A percentile compares a stretch with the other conserved stretches of the same genome.
phyloP scores from a whole-genome alignment of 2,888 invertebrate genomes.

The Drosophila formosana region DNA sequence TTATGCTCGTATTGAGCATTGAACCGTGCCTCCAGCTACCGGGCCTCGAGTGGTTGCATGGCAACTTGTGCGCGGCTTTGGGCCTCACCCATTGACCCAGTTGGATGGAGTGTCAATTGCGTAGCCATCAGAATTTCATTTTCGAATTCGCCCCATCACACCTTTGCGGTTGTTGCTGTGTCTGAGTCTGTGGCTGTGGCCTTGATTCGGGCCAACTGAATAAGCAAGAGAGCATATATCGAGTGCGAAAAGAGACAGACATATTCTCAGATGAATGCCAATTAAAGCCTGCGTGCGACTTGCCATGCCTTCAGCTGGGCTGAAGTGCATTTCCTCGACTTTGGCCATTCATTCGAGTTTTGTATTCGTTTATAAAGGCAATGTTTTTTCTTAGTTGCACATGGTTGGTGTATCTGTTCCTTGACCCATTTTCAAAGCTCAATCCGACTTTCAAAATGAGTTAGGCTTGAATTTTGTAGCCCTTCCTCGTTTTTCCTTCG shows the following conservation, averaged over 20 bases:
- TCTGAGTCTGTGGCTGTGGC: slow-evolving; percentile 17
- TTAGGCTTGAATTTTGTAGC: slow-evolving; percentile 36
- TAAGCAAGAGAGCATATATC: no score
- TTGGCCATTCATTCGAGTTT: slow-evolving; percentile 36
- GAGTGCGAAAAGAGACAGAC: slow-evolving; percentile 5
- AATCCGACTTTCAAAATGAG: slow-evolving; percentile 31
- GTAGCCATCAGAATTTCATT: slow-evolving; percentile 64
- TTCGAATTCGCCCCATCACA: slow-evolving; percentile 35
- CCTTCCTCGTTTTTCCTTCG: slow-evolving; percentile 28
- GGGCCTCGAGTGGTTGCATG: slow-evolving; percentile 29
- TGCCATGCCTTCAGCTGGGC: slow-evolving; percentile 40
- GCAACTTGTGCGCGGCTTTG: slow-evolving; percentile 33
- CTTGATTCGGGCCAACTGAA: slow-evolving; percentile 31
- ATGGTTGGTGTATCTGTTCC: slow-evolving; percentile 11
- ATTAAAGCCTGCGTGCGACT: slow-evolving; percentile 49
- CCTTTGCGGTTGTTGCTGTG: slow-evolving; percentile 16
- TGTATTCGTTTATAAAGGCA: slow-evolving; percentile 48
- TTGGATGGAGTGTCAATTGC: slow-evolving; percentile 58
- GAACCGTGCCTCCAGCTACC: slow-evolving; percentile 28
- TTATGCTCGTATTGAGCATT: slow-evolving; percentile 36
- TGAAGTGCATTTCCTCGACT: no score
- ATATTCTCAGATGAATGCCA: slow-evolving; percentile 52
- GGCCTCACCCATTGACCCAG: slow-evolving; percentile 76
- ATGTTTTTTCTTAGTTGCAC: slow-evolving; percentile 22
- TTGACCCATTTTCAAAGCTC: slow-evolving; percentile 53